phyloP scores from a whole-genome alignment of 2,113 vertebrate genomes.

The Oreochromis tanganicae region DNA sequence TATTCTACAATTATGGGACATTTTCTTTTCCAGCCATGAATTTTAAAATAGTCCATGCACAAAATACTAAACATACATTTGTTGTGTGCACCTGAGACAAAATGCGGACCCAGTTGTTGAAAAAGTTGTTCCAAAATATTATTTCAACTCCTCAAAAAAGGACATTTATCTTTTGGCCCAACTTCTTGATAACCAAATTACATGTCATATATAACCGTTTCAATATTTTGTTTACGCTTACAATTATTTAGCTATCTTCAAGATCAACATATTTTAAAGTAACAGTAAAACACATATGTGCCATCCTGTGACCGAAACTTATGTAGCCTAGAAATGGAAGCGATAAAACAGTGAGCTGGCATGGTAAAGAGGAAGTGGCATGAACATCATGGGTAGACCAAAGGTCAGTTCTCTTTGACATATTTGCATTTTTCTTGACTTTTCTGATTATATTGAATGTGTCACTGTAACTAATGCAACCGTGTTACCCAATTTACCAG shows the following conservation, averaged over 20 bases:
- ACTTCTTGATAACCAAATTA: not conserved
- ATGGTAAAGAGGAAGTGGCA: not conserved
- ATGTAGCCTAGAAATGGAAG: not conserved
- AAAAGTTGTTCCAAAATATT: not conserved
- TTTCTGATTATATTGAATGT: not conserved
- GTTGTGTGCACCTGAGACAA: not conserved
- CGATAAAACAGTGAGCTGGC: not conserved
- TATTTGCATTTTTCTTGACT: not conserved
- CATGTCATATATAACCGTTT: rapidly evolving
- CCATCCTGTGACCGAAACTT: rapidly evolving
- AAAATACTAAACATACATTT: not conserved
- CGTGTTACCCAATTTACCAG: not conserved
- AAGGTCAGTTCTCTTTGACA: not conserved
- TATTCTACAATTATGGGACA: not conserved
- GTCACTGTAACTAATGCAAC: not conserved
- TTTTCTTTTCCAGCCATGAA: not conserved
- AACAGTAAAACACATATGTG: not conserved
- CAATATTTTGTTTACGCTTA: not conserved
- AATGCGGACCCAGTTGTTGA: not conserved
- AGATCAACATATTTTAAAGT: not conserved
- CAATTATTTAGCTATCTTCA: not conserved
- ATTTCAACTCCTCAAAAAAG: not conserved
- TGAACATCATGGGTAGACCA: not conserved
- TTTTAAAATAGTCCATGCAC: not conserved
- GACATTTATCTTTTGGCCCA: not conserved